phyloP scores from a whole-genome alignment of 2,113 vertebrate genomes.

The Lepidothrix coronata region DNA sequence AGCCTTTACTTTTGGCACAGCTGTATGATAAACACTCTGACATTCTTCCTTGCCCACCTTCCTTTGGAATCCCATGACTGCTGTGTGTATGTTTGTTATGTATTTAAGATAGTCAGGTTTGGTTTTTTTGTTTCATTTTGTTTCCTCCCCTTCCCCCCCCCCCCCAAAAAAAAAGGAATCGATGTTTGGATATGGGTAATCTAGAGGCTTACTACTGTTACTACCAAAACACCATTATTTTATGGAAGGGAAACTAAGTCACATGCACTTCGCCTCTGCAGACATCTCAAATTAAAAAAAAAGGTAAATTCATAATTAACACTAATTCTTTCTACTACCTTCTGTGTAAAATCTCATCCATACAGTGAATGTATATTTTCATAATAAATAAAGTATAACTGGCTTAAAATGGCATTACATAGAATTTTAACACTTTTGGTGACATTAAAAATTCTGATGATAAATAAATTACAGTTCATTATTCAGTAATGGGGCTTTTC shows the following conservation, averaged over 20 bases:
- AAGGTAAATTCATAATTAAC: background rate
- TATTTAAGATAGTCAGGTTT: background rate
- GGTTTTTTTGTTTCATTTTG: background rate
- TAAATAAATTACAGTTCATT: background rate
- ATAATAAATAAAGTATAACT: background rate
- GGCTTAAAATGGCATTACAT: background rate
- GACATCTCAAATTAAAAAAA: background rate
- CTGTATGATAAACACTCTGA: conserved; percentile 87
- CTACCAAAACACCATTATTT: background rate
- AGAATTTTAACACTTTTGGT: background rate
- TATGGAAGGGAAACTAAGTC: background rate
- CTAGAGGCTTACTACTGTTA: background rate
- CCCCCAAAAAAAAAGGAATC: fast-evolving
- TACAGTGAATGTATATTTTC: background rate
- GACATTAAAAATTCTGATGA: background rate
- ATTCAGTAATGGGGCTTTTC: background rate
- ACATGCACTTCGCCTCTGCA: background rate
- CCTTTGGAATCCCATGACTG: conserved; percentile 63
- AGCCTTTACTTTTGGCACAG: conserved; percentile 83
- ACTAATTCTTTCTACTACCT: background rate
- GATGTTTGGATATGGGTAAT: background rate
- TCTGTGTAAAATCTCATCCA: background rate
- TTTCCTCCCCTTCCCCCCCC: background rate
- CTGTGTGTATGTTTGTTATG: conserved; percentile 30
- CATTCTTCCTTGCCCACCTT: conserved; percentile 67